Evolutionary conservation across 1,140 invertebrate genomes (phyloP).

Genomic region (Agraylea sexmaculata): DNA sequence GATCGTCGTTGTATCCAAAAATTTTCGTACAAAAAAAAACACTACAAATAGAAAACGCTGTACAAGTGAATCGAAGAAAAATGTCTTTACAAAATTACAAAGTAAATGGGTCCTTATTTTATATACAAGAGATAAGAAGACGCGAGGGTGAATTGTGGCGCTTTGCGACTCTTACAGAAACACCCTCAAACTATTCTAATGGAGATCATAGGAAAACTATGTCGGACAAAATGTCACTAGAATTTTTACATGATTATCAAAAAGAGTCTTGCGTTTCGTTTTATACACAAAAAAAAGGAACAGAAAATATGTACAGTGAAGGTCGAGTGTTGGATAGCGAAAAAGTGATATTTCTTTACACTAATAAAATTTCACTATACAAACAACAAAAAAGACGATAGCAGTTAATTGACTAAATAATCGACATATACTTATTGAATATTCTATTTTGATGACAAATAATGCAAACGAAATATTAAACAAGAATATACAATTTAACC

Average conservation of each 20-base stretch:
- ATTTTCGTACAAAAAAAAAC: neutral
- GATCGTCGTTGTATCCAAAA: too few relatives aligned
- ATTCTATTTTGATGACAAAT: neutral
- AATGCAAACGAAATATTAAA: neutral
- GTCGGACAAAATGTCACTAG: slow-evolving; percentile 3
- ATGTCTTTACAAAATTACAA: slow-evolving; percentile 3
- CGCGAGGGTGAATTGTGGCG: slow-evolving; percentile 9
- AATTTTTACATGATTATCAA: slow-evolving; percentile 1
- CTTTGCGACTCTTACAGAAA: slow-evolving; percentile 10
- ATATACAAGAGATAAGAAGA: slow-evolving; percentile 14
- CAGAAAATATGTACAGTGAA: neutral
- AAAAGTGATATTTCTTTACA: neutral
- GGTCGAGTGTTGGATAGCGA: slow-evolving; percentile 3
- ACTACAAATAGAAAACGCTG: neutral
- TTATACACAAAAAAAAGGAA: slow-evolving; percentile 9
- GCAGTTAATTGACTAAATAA: too few relatives aligned
- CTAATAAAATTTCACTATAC: too few relatives aligned
- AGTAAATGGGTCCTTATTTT: slow-evolving; percentile 2
- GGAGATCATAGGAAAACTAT: slow-evolving; percentile 22
- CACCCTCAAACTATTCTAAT: slow-evolving; percentile 14
- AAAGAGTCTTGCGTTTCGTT: slow-evolving; percentile 4
- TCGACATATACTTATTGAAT: neutral
- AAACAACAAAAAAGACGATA: too few relatives aligned
- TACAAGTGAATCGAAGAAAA: neutral
- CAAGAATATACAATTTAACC: neutral